phyloP scores from a whole-genome alignment of 2,797 vertebrate species.

The Danionella dracula region DNA sequence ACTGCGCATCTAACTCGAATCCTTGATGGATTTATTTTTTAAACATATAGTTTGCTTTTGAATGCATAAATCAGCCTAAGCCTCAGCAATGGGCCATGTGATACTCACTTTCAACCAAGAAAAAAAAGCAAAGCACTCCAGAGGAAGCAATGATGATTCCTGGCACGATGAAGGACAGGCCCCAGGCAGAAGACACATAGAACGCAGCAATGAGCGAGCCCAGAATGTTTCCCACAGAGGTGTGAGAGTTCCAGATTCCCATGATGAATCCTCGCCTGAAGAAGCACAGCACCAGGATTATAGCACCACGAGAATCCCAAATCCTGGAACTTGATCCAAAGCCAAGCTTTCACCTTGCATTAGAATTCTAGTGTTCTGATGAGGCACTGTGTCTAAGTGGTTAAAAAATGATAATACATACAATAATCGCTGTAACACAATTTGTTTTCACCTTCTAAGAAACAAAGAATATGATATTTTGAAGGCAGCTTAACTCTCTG shows the following conservation, averaged over 20 bases:
- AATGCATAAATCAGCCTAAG: neutral
- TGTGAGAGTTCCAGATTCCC: conserved; percentile 98
- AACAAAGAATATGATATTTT: no score
- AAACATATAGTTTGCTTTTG: no score
- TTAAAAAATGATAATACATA: no score
- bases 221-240: conserved; percentile 93
- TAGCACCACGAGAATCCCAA: neutral
- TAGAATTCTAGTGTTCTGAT: neutral
- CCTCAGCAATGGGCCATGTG: neutral
- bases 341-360: neutral
- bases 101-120: conserved; percentile 92
- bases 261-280: conserved; percentile 92
- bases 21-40: no score
- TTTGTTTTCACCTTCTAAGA: no score
- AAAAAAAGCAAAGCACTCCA: conserved; percentile 88
- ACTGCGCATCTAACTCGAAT: no score
- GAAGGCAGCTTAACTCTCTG: no score
- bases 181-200: conserved; percentile 85
- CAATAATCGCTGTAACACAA: no score
- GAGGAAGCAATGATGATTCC: conserved; percentile 77
- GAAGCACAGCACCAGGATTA: neutral
- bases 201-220: conserved; percentile 88
- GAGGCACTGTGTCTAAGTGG: no score
- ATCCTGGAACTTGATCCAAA: neutral
- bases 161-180: conserved; percentile 89